Evolutionary conservation across 2,113 vertebrate species (phyloP).

Genomic region (Podarcis muralis): DNA sequence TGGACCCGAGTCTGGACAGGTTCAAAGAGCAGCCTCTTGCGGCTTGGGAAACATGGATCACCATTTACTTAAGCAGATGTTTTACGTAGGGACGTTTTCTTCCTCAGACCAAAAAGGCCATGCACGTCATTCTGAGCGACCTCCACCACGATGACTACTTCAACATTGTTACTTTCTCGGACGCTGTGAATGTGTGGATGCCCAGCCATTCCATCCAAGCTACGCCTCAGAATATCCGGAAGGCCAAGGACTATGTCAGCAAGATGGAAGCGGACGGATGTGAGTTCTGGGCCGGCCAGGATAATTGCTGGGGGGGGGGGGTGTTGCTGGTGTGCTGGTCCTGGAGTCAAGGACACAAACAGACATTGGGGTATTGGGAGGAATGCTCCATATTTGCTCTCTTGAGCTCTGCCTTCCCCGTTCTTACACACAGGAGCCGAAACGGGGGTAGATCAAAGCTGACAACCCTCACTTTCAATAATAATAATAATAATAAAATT

Average conservation of each 20-base stretch:
- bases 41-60: background rate
- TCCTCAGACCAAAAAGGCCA: conserved; percentile 84
- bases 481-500: too few relatives aligned
- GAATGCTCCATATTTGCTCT: background rate
- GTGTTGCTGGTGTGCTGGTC: background rate
- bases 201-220: conserved; percentile 76
- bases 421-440: background rate
- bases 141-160: conserved; percentile 82
- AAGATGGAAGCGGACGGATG: conserved; percentile 81
- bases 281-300: conserved; percentile 63
- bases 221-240: conserved; percentile 76
- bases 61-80: background rate
- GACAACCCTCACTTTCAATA: background rate
- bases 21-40: background rate
- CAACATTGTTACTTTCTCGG: conserved; percentile 88
- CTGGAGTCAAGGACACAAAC: background rate
- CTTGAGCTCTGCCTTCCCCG: background rate
- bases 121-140: conserved; percentile 82
- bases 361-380: background rate
- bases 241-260: conserved; percentile 80
- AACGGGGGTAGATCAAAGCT: background rate
- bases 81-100: background rate
- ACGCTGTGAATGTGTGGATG: conserved; percentile 81
- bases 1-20: too few relatives aligned
- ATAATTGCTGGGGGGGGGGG: background rate